These are phyloP conservation scores for Creontiades dilutus DNA, from an alignment of 2,888 invertebrate species.

Conservation along the genomic window DNA sequence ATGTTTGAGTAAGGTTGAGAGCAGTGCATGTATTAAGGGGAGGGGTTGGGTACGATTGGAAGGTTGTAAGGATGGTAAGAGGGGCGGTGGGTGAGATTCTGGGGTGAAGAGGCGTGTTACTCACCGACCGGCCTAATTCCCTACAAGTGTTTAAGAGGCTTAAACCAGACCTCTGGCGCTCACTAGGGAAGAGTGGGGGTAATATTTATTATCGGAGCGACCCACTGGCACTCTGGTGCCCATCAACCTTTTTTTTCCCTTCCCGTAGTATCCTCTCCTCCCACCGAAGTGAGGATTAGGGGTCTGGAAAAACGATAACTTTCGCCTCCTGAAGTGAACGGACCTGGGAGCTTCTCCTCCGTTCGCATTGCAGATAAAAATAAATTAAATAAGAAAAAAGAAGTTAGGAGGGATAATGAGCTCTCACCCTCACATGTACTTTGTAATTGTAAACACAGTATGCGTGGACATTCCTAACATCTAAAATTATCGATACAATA, in stretches of 20 bases:
- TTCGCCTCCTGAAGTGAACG: not conserved
- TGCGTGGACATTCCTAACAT: too few species aligned
- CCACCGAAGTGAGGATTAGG: not conserved
- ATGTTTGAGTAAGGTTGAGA: too few species aligned
- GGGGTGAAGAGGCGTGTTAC: not conserved
- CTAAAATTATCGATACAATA: too few species aligned
- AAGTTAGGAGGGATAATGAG: not conserved
- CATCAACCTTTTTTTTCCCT: slow-evolving; percentile 28
- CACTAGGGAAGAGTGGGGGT: not conserved
- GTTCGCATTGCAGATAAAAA: slow-evolving; percentile 39
- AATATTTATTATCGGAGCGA: slow-evolving; percentile 36
- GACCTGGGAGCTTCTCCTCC: not conserved
- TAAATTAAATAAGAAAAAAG: not conserved
- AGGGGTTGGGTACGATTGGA: too few species aligned
- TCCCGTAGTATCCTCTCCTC: not conserved
- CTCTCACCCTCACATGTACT: too few species aligned
- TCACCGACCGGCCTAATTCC: slow-evolving; percentile 28
- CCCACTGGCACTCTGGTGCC: slow-evolving; percentile 19
- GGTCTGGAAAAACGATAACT: slow-evolving; percentile 27
- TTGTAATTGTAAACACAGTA: too few species aligned
- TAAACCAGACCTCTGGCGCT: slow-evolving; percentile 1
- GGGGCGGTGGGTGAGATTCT: too few species aligned
- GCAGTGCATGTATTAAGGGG: too few species aligned
- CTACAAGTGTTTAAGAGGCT: slow-evolving; percentile 42
- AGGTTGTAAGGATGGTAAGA: too few species aligned